phyloP scores from a whole-genome alignment of 2,888 invertebrate genomes.

The Tetranychus piercei region DNA sequence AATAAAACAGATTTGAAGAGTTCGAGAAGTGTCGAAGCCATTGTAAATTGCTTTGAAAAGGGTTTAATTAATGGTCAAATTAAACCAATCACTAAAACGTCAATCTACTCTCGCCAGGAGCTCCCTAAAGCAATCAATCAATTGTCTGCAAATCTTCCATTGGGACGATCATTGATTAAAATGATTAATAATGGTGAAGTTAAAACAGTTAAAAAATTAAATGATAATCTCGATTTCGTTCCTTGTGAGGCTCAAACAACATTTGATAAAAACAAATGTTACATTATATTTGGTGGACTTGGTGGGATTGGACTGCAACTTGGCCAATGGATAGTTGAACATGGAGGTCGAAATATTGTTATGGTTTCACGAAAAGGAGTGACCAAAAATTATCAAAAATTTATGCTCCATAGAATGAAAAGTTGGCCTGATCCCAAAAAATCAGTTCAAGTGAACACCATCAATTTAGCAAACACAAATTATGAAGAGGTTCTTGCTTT shows the following conservation, averaged over 20 bases:
- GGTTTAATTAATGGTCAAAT: not conserved
- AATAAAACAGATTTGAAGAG: not conserved
- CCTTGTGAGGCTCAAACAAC: constrained; percentile 53
- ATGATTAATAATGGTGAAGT: constrained; percentile 43
- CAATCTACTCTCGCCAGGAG: not conserved
- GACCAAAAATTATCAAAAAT: constrained; percentile 73
- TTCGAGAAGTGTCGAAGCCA: not conserved
- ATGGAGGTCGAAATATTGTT: constrained; percentile 67
- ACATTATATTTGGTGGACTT: constrained; percentile 49
- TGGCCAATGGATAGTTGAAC: constrained; percentile 62
- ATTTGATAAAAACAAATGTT: constrained; percentile 39
- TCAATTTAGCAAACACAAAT: constrained; percentile 28
- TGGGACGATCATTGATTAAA: not conserved
- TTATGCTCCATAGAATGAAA: constrained; percentile 42
- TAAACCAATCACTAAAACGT: not conserved
- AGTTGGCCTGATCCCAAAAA: not conserved
- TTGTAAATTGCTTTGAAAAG: not conserved
- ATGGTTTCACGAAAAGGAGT: constrained; percentile 76
- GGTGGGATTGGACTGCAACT: constrained; percentile 93
- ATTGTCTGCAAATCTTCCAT: not conserved
- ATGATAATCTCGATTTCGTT: not conserved
- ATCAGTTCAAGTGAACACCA: not conserved
- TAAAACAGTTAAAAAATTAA: constrained; percentile 93
- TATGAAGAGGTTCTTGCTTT: not conserved
- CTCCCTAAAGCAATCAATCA: not conserved